phyloP scores from a whole-genome alignment of 2,888 invertebrate species.

The Drosophila atroscutellata region DNA sequence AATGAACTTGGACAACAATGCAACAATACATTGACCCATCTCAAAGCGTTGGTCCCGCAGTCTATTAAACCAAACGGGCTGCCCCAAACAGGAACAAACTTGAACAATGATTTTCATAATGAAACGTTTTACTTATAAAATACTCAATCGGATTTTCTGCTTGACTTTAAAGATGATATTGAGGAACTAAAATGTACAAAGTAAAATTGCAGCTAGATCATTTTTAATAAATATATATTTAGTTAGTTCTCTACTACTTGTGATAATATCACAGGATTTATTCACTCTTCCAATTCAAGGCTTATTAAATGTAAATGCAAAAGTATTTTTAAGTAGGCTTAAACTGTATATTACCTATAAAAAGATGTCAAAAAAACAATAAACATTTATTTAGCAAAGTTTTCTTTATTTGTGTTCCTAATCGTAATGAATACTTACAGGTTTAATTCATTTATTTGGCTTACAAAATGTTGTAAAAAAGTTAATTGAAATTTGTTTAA shows the following conservation, averaged over 20 bases:
- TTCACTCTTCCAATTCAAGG: not conserved
- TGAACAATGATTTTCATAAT: not conserved
- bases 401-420: not conserved
- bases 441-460: not conserved
- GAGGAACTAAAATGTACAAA: not conserved
- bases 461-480: slow-evolving; percentile 5
- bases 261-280: rapidly evolving
- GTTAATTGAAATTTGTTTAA: slow-evolving; percentile 1
- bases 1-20: slow-evolving; percentile 46
- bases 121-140: not conserved
- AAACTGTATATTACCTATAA: not conserved
- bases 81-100: slow-evolving; percentile 8
- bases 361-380: too few species aligned
- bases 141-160: not conserved
- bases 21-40: slow-evolving; percentile 35
- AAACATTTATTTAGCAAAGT: not conserved
- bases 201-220: not conserved
- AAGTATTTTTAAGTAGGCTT: not conserved
- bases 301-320: not conserved
- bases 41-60: slow-evolving; percentile 16
- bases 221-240: not conserved
- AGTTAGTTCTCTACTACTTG: not conserved
- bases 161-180: not conserved
- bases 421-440: not conserved
- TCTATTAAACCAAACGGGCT: slow-evolving; percentile 8